Percentiles rank a stretch among this genome's conserved stretches.
These are phyloP conservation scores for Lordiphosa andalusiaca DNA, from an alignment of 2,888 invertebrate species.

Conservation along the genomic window DNA sequence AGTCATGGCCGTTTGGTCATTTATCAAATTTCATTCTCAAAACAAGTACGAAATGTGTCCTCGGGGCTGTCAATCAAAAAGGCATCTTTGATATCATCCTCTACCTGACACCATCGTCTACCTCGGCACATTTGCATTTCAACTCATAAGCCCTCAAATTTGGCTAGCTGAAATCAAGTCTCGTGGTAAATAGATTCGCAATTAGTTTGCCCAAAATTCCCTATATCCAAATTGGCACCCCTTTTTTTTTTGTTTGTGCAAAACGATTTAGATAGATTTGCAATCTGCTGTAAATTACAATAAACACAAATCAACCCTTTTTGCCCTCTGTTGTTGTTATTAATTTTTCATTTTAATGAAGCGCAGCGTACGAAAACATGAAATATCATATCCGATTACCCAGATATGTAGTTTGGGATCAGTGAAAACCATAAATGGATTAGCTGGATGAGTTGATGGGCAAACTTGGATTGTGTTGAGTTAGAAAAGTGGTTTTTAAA, in stretches of 20 bases:
- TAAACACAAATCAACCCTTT: conserved; percentile 44
- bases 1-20: conserved; percentile 40
- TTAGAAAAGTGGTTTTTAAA: no score
- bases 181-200: conserved; percentile 67
- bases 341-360: conserved; percentile 71
- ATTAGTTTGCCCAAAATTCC: conserved; percentile 64
- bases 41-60: conserved; percentile 52
- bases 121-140: no score
- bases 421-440: no score
- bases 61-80: conserved; percentile 63
- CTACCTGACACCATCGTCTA: no score
- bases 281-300: conserved; percentile 12
- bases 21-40: conserved; percentile 70
- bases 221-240: conserved; percentile 13
- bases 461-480: no score
- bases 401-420: not conserved
- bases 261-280: conserved; percentile 72
- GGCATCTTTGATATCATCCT: conserved; percentile 38
- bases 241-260: conserved; percentile 39
- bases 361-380: conserved; percentile 53
- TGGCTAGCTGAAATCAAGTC: no score
- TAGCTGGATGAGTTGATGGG: no score
- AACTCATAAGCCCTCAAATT: no score
- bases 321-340: conserved; percentile 54
- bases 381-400: conserved; percentile 66